These are phyloP conservation scores for Coilia nasus DNA, from an alignment of 2,797 vertebrate species.

Conservation along the genomic window DNA sequence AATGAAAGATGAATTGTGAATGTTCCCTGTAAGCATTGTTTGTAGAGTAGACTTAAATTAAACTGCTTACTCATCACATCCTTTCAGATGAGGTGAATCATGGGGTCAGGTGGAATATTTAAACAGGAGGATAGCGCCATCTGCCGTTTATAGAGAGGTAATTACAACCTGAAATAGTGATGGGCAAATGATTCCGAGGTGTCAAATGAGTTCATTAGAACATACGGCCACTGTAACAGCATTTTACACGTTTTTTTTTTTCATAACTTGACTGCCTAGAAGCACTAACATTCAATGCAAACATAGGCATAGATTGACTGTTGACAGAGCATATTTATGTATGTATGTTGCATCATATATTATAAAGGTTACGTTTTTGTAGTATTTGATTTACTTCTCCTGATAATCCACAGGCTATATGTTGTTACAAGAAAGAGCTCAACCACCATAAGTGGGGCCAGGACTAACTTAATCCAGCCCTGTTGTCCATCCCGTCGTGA, in stretches of 20 bases:
- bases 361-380: not conserved
- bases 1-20: not conserved
- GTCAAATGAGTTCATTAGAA: not conserved
- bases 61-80: not conserved
- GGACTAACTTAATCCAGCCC: not conserved
- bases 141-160: not conserved
- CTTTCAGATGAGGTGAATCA: constrained; percentile 28
- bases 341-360: too few species aligned
- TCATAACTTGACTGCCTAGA: too few species aligned
- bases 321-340: too few species aligned
- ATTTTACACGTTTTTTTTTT: too few species aligned
- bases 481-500: not conserved
- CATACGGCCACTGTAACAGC: not conserved
- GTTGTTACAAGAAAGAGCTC: not conserved
- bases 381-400: not conserved
- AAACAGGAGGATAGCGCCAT: not conserved
- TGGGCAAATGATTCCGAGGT: not conserved
- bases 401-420: not conserved
- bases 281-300: too few species aligned
- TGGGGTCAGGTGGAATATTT: not conserved
- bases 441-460: not conserved
- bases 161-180: not conserved
- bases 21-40: not conserved
- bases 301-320: too few species aligned
- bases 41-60: not conserved